Evolutionary conservation across 2,888 invertebrate genomes (phyloP), one percentile per base, ranked within the genome.

Genomic region (Beris chalybata): DNA sequence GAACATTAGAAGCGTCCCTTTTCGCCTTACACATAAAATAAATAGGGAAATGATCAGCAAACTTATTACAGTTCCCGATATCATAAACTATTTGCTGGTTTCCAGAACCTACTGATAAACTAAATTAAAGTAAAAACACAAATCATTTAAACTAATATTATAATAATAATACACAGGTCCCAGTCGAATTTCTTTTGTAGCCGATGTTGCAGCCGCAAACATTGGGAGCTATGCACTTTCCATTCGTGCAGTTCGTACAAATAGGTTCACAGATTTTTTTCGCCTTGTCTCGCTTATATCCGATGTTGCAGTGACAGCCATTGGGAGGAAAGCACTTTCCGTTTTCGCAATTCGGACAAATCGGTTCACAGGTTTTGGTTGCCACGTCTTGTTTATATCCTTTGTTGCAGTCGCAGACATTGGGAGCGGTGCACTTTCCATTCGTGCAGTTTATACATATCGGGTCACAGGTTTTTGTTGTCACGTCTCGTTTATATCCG

Each of bases 191-290:
- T 1, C 22, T 22, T 22, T 2, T 3, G 54, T 31, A 54, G 5
- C 54, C 54, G 7, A 30, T 12, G 3, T 78, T 77, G 72, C 89
- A 89, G 32, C 78, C 79, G 74, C 89, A 89, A 1, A 79, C 76
- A 70, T 86, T 85, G 2, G 86, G 85, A 0, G 82, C 84, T 2
- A 82, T 81, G 73, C 88, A 88, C n/a, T 80, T 79, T 12, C 87
- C 88, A 47, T 85, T 85, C 3, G 75, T 75, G 50, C 81, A 81
- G 22, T 76, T 76, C 1, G 75, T 71, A 65, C 80, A 80, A 5
- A 73, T 64, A 0, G 80, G 76, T 53, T 74, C 72, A 57, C 80
- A 80, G 5, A 56, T 4, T 15, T 38, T 76, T 7, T 71, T 70
- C 22, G 22, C n/a, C 59, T 75, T 74, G 15, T 71, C 76, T 22